Evolutionary conservation across 92 coral and sea anemone genomes (phyloP).

Genomic region (Porites cylindrica): DNA sequence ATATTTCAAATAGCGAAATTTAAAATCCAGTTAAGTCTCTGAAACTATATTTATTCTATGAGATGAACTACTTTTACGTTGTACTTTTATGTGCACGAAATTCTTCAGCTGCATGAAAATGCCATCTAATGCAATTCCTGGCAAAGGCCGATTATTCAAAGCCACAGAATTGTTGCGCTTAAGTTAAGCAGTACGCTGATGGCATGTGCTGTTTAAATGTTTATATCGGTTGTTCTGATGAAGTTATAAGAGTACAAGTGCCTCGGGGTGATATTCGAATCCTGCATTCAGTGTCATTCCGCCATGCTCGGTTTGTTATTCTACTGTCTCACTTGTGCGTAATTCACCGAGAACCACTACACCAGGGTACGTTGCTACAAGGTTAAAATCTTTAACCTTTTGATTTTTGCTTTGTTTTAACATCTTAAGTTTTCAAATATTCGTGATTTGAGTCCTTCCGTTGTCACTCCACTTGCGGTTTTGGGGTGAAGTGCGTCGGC

Average conservation of each 20-base stretch:
- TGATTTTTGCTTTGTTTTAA: no score
- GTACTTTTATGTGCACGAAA: not conserved
- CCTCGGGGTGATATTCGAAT: slow-evolving; percentile 18
- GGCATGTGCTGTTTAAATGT: not conserved
- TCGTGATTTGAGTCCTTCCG: not conserved
- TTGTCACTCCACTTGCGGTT: not conserved
- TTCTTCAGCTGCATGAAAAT: not conserved
- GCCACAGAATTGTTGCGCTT: not conserved
- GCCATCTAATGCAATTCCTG: not conserved
- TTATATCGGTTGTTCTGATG: not conserved
- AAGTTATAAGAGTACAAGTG: slow-evolving; percentile 9
- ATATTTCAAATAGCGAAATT: not conserved
- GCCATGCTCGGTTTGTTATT: not conserved
- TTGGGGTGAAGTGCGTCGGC: not conserved
- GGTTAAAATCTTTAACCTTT: not conserved
- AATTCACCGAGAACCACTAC: not conserved
- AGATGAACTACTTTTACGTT: not conserved
- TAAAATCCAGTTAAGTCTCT: not conserved
- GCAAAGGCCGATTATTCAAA: not conserved
- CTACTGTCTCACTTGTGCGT: not conserved
- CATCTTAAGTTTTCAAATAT: not conserved
- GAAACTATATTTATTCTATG: not conserved
- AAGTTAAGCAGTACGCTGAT: not conserved
- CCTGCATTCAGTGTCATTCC: not conserved
- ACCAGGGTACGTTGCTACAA: not conserved